Conservation (phyloP, 2,888 invertebrate genomes). For the Vesta saturnalis region DNA sequence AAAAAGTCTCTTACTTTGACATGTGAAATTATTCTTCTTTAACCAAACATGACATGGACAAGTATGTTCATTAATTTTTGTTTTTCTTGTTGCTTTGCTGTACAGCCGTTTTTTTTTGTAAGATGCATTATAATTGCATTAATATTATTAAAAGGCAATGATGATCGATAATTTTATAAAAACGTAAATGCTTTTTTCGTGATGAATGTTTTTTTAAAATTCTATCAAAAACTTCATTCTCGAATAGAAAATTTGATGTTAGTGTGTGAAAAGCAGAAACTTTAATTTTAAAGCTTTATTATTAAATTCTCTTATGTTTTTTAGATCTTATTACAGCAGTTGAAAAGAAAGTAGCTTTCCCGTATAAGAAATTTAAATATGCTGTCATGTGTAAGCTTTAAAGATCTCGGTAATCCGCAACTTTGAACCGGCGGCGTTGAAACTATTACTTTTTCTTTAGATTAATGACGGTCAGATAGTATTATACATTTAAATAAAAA, state of each 20-base stretch:
- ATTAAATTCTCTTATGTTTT: background rate
- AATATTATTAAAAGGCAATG: no score
- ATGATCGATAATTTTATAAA: no score
- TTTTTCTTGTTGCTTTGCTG: no score
- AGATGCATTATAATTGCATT: no score
- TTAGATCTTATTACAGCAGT: background rate
- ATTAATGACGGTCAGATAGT: background rate
- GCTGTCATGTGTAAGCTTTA: slow-evolving; percentile 1
- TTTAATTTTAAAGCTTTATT: background rate
- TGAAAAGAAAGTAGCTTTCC: slow-evolving; percentile 7
- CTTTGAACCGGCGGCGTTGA: background rate
- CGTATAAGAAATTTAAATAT: slow-evolving; percentile 11
- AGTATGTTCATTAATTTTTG: no score
- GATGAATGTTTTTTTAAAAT: no score
- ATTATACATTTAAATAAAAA: background rate
- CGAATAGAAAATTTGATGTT: background rate
- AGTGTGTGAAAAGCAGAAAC: background rate
- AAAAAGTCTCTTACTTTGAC: no score
- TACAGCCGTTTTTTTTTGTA: no score
- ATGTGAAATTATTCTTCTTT: no score
- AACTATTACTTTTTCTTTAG: slow-evolving; percentile 5
- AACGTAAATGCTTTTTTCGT: no score
- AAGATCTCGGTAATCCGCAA: slow-evolving; percentile 1
- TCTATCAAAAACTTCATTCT: no score
- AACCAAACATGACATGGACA: no score